A percentile compares a stretch with the other conserved stretches of the same genome.
Conservation (phyloP, 92 coral and sea anemone species). For the Pocillopora grandis region DNA sequence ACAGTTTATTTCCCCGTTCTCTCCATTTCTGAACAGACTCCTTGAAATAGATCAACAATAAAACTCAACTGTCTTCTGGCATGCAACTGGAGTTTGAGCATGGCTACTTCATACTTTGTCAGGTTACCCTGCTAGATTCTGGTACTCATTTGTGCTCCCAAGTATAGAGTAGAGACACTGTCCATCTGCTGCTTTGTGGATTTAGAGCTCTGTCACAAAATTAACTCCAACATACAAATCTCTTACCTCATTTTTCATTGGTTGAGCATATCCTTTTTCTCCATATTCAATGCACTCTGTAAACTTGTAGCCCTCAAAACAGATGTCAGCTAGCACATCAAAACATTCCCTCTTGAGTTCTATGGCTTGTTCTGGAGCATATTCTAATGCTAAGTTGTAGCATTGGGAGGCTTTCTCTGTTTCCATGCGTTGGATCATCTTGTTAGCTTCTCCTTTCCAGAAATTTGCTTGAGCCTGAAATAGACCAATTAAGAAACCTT, state of each 20-base stretch:
- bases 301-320: constrained; percentile 29
- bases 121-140: no score
- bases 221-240: not conserved
- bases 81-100: no score
- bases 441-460: constrained; percentile 45
- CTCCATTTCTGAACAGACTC: constrained; percentile 72
- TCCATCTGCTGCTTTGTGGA: no score
- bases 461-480: constrained; percentile 36
- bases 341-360: constrained; percentile 25
- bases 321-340: constrained; percentile 37
- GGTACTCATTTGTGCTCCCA: no score
- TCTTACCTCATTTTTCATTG: constrained; percentile 36
- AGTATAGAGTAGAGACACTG: no score
- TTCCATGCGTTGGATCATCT: not conserved
- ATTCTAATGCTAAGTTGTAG: constrained; percentile 41
- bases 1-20: constrained; percentile 76
- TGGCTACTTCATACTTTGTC: no score
- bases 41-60: constrained; percentile 16
- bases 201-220: no score
- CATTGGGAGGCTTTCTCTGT: not conserved
- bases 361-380: constrained; percentile 21
- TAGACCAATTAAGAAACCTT: not conserved
- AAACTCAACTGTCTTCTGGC: not conserved
- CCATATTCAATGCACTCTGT: constrained; percentile 45
- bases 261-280: constrained; percentile 13